Evolutionary conservation across 1,140 invertebrate species (phyloP).

Genomic region (Meloidogyne exigua): DNA sequence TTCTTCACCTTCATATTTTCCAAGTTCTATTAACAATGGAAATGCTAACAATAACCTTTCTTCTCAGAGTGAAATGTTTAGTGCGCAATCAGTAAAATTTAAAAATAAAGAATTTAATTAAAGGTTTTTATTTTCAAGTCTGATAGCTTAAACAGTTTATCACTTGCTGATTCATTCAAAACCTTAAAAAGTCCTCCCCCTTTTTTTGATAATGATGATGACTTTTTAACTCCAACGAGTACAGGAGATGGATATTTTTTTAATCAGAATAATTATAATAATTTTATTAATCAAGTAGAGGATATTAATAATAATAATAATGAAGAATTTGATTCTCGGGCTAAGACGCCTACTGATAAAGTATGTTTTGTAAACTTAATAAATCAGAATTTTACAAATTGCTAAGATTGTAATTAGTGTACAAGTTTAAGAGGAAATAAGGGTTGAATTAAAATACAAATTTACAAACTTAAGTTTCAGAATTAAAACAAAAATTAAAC

Average conservation of each 20-base stretch:
- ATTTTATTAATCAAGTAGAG: background rate
- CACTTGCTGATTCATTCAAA: conserved; percentile 21
- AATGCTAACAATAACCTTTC: background rate
- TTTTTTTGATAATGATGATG: conserved; percentile 20
- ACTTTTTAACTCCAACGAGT: conserved; percentile 19
- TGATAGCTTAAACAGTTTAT: conserved; percentile 17
- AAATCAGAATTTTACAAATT: too few species aligned
- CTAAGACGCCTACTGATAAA: background rate
- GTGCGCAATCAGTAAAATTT: background rate
- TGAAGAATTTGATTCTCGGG: conserved; percentile 8
- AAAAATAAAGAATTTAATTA: background rate
- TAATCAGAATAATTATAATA: background rate
- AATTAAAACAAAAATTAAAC: background rate
- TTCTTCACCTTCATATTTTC: background rate
- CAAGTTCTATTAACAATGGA: background rate
- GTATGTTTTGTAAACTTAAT: conserved; percentile 4
- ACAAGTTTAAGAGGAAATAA: too few species aligned
- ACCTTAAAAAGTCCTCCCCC: conserved; percentile 18
- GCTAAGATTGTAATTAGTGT: too few species aligned
- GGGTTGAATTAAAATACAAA: too few species aligned
- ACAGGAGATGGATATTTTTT: conserved; percentile 1
- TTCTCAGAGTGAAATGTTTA: conserved; percentile 8
- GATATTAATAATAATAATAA: too few species aligned
- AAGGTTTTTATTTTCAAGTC: background rate
- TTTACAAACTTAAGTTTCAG: too few species aligned